phyloP scores from a whole-genome alignment of 1,140 invertebrate species.

The Diuraphis noxia region DNA sequence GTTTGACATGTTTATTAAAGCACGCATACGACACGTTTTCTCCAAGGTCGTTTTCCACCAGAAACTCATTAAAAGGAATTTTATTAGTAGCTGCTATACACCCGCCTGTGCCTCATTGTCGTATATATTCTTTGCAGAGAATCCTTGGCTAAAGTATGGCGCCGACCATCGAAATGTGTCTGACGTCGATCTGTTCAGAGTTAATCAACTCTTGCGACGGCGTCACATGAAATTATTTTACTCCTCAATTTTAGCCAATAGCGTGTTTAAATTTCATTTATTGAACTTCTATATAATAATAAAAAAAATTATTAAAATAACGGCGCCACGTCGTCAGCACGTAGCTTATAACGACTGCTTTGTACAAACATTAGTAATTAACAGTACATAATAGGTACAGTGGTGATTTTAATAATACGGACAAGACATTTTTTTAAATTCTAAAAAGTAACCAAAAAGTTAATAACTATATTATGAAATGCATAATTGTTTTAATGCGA shows the following conservation, averaged over 20 bases:
- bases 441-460: background rate
- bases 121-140: background rate
- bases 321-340: background rate
- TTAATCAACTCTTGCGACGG: background rate
- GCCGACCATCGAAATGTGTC: constrained; percentile 31
- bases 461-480: background rate
- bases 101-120: background rate
- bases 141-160: constrained; percentile 28
- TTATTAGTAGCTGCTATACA: background rate
- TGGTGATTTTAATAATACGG: too few species aligned
- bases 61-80: constrained; percentile 49
- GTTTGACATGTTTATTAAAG: constrained; percentile 36
- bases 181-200: constrained; percentile 18
- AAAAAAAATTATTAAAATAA: constrained; percentile 3
- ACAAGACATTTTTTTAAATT: background rate
- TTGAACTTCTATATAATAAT: background rate
- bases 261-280: background rate
- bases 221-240: background rate
- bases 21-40: constrained; percentile 29
- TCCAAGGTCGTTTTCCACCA: constrained; percentile 9
- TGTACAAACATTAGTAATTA: too few species aligned
- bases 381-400: too few species aligned
- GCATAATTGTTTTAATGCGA: background rate
- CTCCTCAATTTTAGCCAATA: background rate
- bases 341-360: background rate